phyloP scores from a whole-genome alignment of 2,113 vertebrate species.

The Barbus barbus region DNA sequence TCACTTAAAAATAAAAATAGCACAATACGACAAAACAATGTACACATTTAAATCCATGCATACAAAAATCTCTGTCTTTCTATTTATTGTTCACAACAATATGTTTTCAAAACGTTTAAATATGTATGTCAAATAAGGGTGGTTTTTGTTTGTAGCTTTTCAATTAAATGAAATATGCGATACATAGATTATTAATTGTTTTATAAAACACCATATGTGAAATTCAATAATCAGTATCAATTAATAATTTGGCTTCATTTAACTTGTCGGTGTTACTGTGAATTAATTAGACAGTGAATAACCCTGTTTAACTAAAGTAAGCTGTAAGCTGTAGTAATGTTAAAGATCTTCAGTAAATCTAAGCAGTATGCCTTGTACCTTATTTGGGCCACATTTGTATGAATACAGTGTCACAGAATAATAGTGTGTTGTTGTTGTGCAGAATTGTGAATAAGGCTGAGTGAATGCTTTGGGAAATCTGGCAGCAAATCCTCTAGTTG shows the following conservation, averaged over 20 bases:
- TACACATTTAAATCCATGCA: not conserved
- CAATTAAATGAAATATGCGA: not conserved
- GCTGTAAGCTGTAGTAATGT: not conserved
- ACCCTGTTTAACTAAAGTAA: not conserved
- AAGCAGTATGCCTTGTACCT: not conserved
- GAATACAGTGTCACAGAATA: constrained; percentile 10
- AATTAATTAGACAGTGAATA: too few relatives aligned
- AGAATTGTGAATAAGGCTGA: constrained; percentile 52
- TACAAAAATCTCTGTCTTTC: not conserved
- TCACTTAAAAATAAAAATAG: not conserved
- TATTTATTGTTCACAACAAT: not conserved
- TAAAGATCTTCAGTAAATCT: not conserved
- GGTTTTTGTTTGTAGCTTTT: not conserved
- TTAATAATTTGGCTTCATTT: too few relatives aligned
- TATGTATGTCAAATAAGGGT: not conserved
- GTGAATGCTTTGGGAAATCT: constrained; percentile 57
- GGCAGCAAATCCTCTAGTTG: constrained; percentile 56
- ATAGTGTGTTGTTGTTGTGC: constrained; percentile 34
- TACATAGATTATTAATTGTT: not conserved
- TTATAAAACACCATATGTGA: not conserved
- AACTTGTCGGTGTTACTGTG: too few relatives aligned
- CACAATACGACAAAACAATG: too few relatives aligned
- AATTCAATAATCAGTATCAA: not conserved
- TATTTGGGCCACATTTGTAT: not conserved
- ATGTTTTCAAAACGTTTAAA: not conserved